Evolutionary conservation across 2,888 invertebrate genomes (phyloP), one percentile per base, ranked within the genome.

Genomic region (Perdita meconis): DNA sequence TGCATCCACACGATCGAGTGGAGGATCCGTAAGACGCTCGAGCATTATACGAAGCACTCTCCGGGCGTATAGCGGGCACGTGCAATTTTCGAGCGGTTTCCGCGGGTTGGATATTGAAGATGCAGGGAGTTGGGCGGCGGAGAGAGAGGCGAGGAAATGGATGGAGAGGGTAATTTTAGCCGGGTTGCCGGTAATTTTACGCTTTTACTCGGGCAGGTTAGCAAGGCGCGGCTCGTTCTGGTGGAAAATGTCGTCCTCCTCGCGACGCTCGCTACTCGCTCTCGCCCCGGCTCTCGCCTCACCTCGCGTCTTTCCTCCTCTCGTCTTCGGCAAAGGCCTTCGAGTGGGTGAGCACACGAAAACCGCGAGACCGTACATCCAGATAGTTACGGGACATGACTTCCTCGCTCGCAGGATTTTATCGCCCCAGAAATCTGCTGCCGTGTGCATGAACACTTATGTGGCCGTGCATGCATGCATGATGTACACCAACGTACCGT

Each of bases 301-400:
- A 59, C 59, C 69, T 19, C 42, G 10, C 60, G 34, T 68, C 53
- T 56, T n/a, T 66, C 60, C 76, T 67, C 30, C 68, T 63, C 34
- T 55, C 59, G 70, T 66, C 65, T 63, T 59, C 65, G 57, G 73
- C 55, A 75, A 72, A 78, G 80, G 73, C 69, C 82, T 80, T 78
- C 86, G 61, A 74, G 80, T 74, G 81, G 78, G 82, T 81, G 79
- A 50, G 63, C 76, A 77, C 84, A 77, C 83, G 83, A 88, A 86
- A 85, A 84, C 69, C 76, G 71, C 72, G 76, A 88, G 89, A 87
- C 83, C 85, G 86, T 77, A 80, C 81, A 78, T 68, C 60, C 67
- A 86, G 90, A 89, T 90, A 87, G 89, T 90, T 90, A 90, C 90
- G 89, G 89, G 86, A 88, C 87, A 84, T 87, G 88, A 87, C 69